Evolutionary conservation across 2,888 invertebrate species (phyloP), one percentile per base, ranked within the genome.

Genomic region (Drosophila phalerata): DNA sequence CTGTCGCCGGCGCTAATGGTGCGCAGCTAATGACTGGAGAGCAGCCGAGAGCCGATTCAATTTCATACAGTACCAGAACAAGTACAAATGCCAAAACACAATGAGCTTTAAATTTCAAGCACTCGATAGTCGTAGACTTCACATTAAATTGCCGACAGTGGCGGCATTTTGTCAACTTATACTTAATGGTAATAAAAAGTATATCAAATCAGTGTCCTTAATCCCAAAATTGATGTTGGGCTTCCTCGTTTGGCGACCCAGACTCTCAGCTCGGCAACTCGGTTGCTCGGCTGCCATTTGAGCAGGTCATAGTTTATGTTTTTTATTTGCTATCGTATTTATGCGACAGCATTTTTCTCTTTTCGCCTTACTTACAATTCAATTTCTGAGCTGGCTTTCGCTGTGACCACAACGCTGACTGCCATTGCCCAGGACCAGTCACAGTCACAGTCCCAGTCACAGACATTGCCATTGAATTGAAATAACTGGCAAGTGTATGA

Each of bases 161-260:
- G 61, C 69, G 68, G 81, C 76, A 71, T 79, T 86, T 81, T 76
- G 76, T 69, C 87, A 85, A 82, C 85, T 84, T 79, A 75, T 77
- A 81, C 82, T 82, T 79, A 88, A 85, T 83, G 86, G 85, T 87
- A 86, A 86, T 90, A 89, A 89, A 90, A 90, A 90, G 89, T 89
- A 90, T 90, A 89, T 90, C 82, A 89, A 90, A 90, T 89, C 89
- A 90, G 90, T 90, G 88, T 89, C 89, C 90, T 82, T 85, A 89
- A 89, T 90, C 82, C 88, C 75, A 71, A 82, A 89, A 89, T 89
- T 90, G 90, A 89, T 89, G 89, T 88, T 79, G 83, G 77, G 83
- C 75, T 88, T 77, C 77, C 69, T 69, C 64, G 76, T 58, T 55
- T 69, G 81, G 48, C 25, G 73, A 66, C 76, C 30, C 63, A 65